Evolutionary conservation across 2,113 vertebrate species (phyloP), one percentile per base, ranked within the genome.

Genomic region (Brachyhypopomus gauderio): DNA sequence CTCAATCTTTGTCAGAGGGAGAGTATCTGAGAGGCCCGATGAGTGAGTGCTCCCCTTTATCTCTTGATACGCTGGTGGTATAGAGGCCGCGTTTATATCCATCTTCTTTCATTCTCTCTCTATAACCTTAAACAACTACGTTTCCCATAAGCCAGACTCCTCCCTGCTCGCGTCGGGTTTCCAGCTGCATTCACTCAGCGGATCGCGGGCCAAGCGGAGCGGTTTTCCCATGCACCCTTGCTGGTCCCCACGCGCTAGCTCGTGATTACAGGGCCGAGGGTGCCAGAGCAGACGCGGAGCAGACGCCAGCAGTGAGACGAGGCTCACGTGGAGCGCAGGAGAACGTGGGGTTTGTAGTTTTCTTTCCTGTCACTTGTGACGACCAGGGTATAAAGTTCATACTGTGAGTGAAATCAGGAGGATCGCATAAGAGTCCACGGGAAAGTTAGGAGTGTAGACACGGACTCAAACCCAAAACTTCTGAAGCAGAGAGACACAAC

Each of bases 21-120:
- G 79, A 86, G 88, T 80, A 84, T 81, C 85, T 88, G 81, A 87
- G 12, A 41, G 20, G 59, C 84, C 89, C 90, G 91, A 89, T 83
- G 88, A 89, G 88, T 88, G 83, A 86, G 86, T 82, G 19, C 48
- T 55, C 76, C 52, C 64, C 79, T 90, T 91, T 92, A 92, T 91
- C 90, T 90, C 87, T 86, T 86, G 69, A 64, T 85, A 88, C 86
- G 89, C 89, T 90, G 91, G 91, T 90, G 88, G 86, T 88, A 88
- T 87, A 91, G 77, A 87, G 87, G 85, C 87, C 6, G 63, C 52
- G 23, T 85, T 87, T 88, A 92, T 91, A 89, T 92, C 88, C 71
- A 77, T 89, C 88, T 88, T 85, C 52, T 38, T 88, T 89, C 84
- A 80, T 88, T 88, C 80, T 84, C 70, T 17, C 20, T 80, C 80